Conservation (phyloP, 2,797 vertebrate genomes). For the Anguilla marmorata region DNA sequence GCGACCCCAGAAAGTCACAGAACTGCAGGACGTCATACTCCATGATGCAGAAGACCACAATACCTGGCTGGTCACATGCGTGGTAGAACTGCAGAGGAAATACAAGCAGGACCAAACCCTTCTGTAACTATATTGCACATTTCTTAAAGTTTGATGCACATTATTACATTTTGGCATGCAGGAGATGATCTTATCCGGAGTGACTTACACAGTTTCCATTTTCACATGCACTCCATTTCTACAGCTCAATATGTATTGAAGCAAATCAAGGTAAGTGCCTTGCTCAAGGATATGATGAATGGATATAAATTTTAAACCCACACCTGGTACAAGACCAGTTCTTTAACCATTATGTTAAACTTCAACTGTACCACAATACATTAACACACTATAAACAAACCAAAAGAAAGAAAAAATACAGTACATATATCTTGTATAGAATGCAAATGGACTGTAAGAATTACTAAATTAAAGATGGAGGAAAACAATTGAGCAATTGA, state of each 20-base stretch:
- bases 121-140: not conserved
- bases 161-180: not conserved
- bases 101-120: not conserved
- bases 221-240: not conserved
- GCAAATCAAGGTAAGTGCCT: not conserved
- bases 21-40: constrained; percentile 98
- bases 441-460: not conserved
- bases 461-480: constrained; percentile 11
- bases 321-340: not conserved
- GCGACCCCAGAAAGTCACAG: constrained; percentile 96
- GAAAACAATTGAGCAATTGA: not conserved
- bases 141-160: not conserved
- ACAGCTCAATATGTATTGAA: not conserved
- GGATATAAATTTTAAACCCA: not conserved
- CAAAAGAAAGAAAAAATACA: not conserved
- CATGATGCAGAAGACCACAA: constrained; percentile 99
- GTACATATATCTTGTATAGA: not conserved
- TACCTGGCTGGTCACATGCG: constrained; percentile 95
- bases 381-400: not conserved
- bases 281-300: not conserved
- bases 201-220: not conserved
- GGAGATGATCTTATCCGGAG: not conserved
- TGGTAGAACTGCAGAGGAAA: constrained; percentile 85
- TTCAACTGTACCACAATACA: too few species aligned
- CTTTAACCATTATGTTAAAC: not conserved